Conservation (phyloP, 2,888 invertebrate species). For the Xestia sexstrigata region DNA sequence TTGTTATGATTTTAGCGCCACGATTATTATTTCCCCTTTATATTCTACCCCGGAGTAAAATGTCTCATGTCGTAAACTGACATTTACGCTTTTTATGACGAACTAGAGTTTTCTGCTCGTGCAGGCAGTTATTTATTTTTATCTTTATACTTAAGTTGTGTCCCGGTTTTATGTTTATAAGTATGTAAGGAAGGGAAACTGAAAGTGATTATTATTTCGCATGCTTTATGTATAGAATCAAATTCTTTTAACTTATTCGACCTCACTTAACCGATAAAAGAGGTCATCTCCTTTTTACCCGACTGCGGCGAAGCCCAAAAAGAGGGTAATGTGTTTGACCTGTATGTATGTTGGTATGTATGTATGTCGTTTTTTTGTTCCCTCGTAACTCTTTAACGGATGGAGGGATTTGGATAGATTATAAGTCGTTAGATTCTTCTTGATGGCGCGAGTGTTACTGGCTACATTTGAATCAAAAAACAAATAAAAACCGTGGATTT, state of each 20-base stretch:
- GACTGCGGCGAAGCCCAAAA: too few relatives aligned
- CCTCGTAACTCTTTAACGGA: too few relatives aligned
- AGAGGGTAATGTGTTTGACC: too few relatives aligned
- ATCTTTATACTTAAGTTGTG: slow-evolving; percentile 20
- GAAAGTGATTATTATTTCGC: background rate
- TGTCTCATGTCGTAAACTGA: slow-evolving; percentile 57
- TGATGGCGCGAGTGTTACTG: too few relatives aligned
- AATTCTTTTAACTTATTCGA: background rate
- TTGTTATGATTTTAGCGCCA: slow-evolving; percentile 61
- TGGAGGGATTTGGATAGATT: too few relatives aligned
- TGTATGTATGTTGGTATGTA: too few relatives aligned
- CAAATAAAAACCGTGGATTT: too few relatives aligned
- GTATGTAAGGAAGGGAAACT: background rate
- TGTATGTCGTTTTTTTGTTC: too few relatives aligned
- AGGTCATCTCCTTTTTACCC: background rate
- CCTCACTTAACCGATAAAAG: background rate
- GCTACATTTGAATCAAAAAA: too few relatives aligned
- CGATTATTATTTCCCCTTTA: slow-evolving; percentile 53
- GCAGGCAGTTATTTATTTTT: slow-evolving; percentile 36
- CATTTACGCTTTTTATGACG: slow-evolving; percentile 52
- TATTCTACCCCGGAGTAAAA: slow-evolving; percentile 27
- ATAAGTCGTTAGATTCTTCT: too few relatives aligned
- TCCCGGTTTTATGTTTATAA: slow-evolving; percentile 27
- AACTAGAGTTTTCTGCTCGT: slow-evolving; percentile 41
- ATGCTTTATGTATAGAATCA: background rate